These are phyloP conservation scores for Drosophila dives DNA, from an alignment of 2,888 invertebrate genomes.

Conservation along the genomic window DNA sequence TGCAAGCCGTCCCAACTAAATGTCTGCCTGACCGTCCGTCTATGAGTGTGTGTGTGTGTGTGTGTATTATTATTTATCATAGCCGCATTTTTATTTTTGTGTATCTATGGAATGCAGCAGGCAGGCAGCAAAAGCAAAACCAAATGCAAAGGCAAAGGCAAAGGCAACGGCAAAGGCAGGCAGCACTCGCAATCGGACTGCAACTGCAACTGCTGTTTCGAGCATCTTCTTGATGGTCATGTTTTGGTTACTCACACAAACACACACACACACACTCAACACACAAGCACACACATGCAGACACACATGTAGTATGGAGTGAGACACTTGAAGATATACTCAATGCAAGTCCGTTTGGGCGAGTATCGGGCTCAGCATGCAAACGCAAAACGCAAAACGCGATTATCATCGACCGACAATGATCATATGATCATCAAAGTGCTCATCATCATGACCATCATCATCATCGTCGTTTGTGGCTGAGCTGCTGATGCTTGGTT, in stretches of 20 bases:
- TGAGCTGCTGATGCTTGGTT: constrained; percentile 20
- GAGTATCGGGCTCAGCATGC: constrained; percentile 51
- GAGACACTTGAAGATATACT: constrained; percentile 27
- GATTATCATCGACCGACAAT: constrained; percentile 68
- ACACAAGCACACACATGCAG: too few species aligned
- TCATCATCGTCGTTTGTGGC: constrained; percentile 35
- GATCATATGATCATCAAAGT: constrained; percentile 48
- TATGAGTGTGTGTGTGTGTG: constrained; percentile 12
- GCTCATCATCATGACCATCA: constrained; percentile 27
- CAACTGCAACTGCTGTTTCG: constrained; percentile 42
- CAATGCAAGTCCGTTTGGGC: constrained; percentile 51
- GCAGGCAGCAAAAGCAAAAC: constrained; percentile 8
- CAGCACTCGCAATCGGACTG: constrained; percentile 37
- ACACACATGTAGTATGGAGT: neutral
- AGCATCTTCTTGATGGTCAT: constrained; percentile 39
- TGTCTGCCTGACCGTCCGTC: constrained; percentile 26
- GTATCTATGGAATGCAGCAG: constrained; percentile 79
- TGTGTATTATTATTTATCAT: constrained; percentile 77
- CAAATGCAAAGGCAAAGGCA: neutral
- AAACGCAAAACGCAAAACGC: constrained; percentile 70
- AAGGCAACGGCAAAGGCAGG: constrained; percentile 27
- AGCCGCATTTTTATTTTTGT: constrained; percentile 82
- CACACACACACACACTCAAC: constrained; percentile 1
- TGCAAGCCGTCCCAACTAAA: constrained; percentile 38
- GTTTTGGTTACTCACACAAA: constrained; percentile 32